Base-by-base conservation (phyloP, 2,797 vertebrate species). In the Okamejei kenojei region DNA sequence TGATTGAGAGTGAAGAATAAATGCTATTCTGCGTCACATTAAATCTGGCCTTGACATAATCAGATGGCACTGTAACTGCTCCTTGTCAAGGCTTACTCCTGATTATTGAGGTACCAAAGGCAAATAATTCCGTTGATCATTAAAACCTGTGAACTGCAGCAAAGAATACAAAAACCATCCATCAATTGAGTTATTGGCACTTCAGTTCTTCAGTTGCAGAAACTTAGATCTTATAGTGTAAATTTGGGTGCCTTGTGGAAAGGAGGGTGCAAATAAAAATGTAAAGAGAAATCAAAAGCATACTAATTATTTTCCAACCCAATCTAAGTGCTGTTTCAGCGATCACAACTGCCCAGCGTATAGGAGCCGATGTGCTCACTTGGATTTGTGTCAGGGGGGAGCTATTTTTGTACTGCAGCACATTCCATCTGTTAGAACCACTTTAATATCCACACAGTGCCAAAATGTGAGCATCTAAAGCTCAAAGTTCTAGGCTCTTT, bases 331-430 rank as follows among this genome's bases (percentile, higher is more conserved):
- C 7, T 21, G 61, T 65, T 88, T 65, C 29, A 32, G 15, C 15
- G 7, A 65, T 88, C 58, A 65, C 61, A 65, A 86, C 58, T 32
- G 61, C n/a, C 19, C n/a, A 17, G 15, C 9, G 2, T 68, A 65
- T 17, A 35, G 84, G 10, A 35, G n/a, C n/a, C 35, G 58, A 61
- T 8, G 9, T 45, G 10, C 11, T 13, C 32, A 21, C 32, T 78
- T 32, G 35, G 77, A 15, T 78, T 15, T 61, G 4, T n/a, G 54
- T 84, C 81, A 84, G n/a, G 61, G 58, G 38, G 29, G 35, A 35
- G 84, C 84, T 65, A 68, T 88, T 32, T 88, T 68, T 65, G 17
- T 68, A 88, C n/a, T 65, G 82, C 58, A 65, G 63, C 84, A 38
- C 68, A 32, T 68, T 84, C 63, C 84, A 88, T 68, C n/a, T 88